phyloP scores from a whole-genome alignment of 2,888 invertebrate species.

The Cosmopolites sordidus region DNA sequence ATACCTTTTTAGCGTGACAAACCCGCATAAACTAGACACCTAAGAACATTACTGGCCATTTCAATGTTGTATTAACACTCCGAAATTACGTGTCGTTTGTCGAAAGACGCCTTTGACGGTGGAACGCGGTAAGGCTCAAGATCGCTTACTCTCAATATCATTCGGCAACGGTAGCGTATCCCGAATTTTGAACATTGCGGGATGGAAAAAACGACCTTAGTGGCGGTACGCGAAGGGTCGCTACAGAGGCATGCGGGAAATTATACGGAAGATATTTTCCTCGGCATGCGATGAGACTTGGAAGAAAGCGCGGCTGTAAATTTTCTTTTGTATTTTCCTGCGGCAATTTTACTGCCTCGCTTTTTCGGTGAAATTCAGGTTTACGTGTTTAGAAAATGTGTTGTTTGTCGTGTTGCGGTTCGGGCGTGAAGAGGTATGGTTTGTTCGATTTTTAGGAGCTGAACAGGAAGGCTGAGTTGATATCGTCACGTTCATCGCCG shows the following conservation, averaged over 20 bases:
- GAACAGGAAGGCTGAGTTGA: too few species aligned
- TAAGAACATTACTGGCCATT: conserved; percentile 50
- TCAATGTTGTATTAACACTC: conserved; percentile 43
- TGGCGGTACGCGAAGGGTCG: conserved; percentile 24
- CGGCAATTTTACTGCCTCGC: conserved; percentile 10
- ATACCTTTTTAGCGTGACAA: conserved; percentile 42
- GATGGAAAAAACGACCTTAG: conserved; percentile 30
- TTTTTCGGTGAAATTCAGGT: not conserved
- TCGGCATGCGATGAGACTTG: conserved; percentile 31
- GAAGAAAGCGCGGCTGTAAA: conserved; percentile 22
- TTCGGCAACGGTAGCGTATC: too few species aligned
- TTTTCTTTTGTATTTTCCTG: conserved; percentile 11
- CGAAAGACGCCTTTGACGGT: conserved; percentile 16
- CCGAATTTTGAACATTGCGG: too few species aligned
- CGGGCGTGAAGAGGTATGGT: too few species aligned
- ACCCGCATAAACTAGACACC: conserved; percentile 48
- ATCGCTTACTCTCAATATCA: conserved; percentile 19
- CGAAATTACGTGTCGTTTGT: conserved; percentile 33
- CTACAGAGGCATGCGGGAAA: conserved; percentile 25
- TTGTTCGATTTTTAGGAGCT: too few species aligned
- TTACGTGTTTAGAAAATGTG: not conserved
- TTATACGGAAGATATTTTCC: conserved; percentile 31
- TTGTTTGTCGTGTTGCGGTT: too few species aligned
- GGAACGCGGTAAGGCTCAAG: conserved; percentile 28
- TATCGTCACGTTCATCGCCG: too few species aligned